Evolutionary conservation across 1,140 invertebrate species (phyloP).

Genomic region (Amyelois transitella): DNA sequence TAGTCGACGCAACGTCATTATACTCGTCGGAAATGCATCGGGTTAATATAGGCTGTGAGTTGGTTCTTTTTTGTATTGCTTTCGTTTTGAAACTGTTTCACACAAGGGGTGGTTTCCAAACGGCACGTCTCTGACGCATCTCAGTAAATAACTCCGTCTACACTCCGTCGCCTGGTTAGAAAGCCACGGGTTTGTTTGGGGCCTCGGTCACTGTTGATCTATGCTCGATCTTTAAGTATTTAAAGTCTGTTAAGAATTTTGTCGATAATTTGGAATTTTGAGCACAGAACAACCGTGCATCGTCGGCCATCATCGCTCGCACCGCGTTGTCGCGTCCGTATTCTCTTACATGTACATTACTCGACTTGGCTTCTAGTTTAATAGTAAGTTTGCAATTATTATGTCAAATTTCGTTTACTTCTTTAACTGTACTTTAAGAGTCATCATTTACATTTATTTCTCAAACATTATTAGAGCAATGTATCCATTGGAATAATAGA

Average conservation of each 20-base stretch:
- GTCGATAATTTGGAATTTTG: neutral
- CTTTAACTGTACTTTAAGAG: slow-evolving; percentile 54
- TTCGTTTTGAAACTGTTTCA: slow-evolving; percentile 48
- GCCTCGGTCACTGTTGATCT: neutral
- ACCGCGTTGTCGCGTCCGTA: slow-evolving; percentile 57
- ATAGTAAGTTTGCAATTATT: slow-evolving; percentile 54
- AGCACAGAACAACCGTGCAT: slow-evolving; percentile 1
- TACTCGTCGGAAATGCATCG: slow-evolving; percentile 29
- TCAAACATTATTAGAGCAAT: slow-evolving; percentile 49
- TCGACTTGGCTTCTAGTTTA: slow-evolving; percentile 59
- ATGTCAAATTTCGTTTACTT: slow-evolving; percentile 48
- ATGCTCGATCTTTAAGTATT: slow-evolving; percentile 1
- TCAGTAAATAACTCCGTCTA: slow-evolving; percentile 68
- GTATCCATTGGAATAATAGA: slow-evolving; percentile 61
- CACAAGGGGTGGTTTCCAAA: slow-evolving; percentile 56
- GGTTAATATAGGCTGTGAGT: slow-evolving; percentile 66
- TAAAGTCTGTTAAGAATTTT: slow-evolving; percentile 2
- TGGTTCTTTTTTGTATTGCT: slow-evolving; percentile 60
- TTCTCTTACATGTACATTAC: slow-evolving; percentile 55
- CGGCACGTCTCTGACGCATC: slow-evolving; percentile 69
- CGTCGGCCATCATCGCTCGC: slow-evolving; percentile 25
- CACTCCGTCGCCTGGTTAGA: slow-evolving; percentile 63
- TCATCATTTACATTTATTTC: slow-evolving; percentile 41
- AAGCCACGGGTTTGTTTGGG: slow-evolving; percentile 40
- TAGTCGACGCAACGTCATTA: slow-evolving; percentile 30